These are phyloP conservation scores for Heterodera filipjevi DNA, from an alignment of 2,888 invertebrate genomes.

Conservation along the genomic window DNA sequence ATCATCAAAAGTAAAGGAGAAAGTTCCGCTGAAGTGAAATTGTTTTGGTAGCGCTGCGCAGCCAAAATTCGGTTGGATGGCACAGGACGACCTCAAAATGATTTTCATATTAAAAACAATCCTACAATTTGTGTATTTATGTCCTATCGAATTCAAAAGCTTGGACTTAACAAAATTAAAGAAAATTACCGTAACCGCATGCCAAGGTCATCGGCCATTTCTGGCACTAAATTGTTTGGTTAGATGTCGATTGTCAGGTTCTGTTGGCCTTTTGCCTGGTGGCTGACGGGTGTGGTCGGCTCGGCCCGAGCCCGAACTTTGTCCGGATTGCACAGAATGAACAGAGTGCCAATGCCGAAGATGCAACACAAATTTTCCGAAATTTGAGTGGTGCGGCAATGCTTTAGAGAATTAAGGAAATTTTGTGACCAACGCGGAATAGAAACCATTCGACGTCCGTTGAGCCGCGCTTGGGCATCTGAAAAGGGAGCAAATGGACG, in stretches of 20 bases:
- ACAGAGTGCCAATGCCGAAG: slow-evolving; percentile 68
- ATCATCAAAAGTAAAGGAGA: slow-evolving; percentile 49
- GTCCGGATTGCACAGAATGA: slow-evolving; percentile 68
- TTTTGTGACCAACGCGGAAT: not conserved
- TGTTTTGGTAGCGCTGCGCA: slow-evolving; percentile 31
- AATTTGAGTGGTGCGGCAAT: slow-evolving; percentile 65
- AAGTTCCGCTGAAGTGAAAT: slow-evolving; percentile 42
- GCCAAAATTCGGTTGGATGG: slow-evolving; percentile 45
- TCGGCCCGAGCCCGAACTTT: slow-evolving; percentile 58
- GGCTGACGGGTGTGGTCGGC: slow-evolving; percentile 54
- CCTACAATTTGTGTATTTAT: not conserved
- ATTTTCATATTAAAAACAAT: not conserved
- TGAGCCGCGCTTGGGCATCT: slow-evolving; percentile 65
- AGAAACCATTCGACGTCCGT: slow-evolving; percentile 56
- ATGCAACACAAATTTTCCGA: slow-evolving; percentile 68
- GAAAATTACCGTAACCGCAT: slow-evolving; percentile 66
- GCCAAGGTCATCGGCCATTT: slow-evolving; percentile 67
- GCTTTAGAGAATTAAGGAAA: slow-evolving; percentile 30
- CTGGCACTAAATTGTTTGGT: slow-evolving; percentile 33
- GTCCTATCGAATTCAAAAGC: too few species aligned
- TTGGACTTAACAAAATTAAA: not conserved
- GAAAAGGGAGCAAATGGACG: slow-evolving; percentile 28
- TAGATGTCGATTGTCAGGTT: not conserved
- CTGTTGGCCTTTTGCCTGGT: slow-evolving; percentile 51
- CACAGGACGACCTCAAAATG: slow-evolving; percentile 33